Evolutionary conservation across 2,113 vertebrate species (phyloP).

Genomic region (Calidris pygmaea): DNA sequence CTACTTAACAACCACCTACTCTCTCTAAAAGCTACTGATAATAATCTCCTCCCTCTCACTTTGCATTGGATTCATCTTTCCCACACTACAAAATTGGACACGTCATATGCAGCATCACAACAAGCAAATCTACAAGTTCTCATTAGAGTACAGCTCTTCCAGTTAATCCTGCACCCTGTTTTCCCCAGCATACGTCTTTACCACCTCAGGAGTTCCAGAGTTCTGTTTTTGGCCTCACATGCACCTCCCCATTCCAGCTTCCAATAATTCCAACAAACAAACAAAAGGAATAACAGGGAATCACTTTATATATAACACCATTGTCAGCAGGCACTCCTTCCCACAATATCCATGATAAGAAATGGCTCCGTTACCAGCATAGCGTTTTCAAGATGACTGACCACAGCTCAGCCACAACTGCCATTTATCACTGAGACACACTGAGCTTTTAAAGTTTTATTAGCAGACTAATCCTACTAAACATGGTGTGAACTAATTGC

Average conservation of each 20-base stretch:
- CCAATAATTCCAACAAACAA: not conserved
- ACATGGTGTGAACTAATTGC: not conserved
- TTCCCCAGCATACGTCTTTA: not conserved
- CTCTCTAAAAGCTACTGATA: not conserved
- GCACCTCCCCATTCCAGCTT: not conserved
- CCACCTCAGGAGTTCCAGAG: not conserved
- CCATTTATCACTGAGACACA: not conserved
- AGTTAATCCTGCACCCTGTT: not conserved
- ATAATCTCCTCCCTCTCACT: not conserved
- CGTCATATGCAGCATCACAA: not conserved
- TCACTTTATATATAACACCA: not conserved
- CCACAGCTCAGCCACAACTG: not conserved
- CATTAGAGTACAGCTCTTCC: rapidly evolving
- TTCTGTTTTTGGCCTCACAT: not conserved
- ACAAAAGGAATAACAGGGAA: not conserved
- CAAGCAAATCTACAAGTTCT: not conserved
- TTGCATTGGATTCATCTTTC: not conserved
- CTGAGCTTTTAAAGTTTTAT: not conserved
- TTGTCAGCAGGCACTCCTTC: not conserved
- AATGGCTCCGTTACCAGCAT: not conserved
- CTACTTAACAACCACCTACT: not conserved
- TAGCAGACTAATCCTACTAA: not conserved
- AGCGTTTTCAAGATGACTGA: not conserved
- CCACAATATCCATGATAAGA: not conserved
- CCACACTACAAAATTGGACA: not conserved